A percentile compares a stretch with the other conserved stretches of the same genome.
Evolutionary conservation across 2,113 vertebrate genomes (phyloP).

Genomic region (Oncorhynchus mykiss): DNA sequence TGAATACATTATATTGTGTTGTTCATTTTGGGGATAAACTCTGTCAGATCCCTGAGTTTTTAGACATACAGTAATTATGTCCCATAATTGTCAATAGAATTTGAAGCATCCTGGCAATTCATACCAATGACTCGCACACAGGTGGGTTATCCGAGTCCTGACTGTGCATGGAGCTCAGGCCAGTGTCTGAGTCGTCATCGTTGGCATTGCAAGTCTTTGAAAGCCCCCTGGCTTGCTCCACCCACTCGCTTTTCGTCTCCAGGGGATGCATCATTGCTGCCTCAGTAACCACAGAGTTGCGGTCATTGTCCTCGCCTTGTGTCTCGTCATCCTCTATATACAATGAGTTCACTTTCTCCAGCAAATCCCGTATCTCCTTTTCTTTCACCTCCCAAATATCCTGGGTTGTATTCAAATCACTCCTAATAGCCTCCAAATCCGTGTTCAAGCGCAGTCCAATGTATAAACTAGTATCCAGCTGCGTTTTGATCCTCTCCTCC

Average conservation of each 20-base stretch:
- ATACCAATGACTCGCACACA: slow-evolving; percentile 89
- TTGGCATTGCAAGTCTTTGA: slow-evolving; percentile 77
- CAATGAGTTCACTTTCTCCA: slow-evolving; percentile 79
- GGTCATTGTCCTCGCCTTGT: slow-evolving; percentile 22
- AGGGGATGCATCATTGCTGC: slow-evolving; percentile 16
- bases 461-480: slow-evolving; percentile 89
- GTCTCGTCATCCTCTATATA: slow-evolving; percentile 58
- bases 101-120: slow-evolving; percentile 36
- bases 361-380: slow-evolving; percentile 80
- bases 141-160: slow-evolving; percentile 89
- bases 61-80: neutral
- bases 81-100: neutral
- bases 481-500: slow-evolving; percentile 83
- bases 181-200: slow-evolving; percentile 94
- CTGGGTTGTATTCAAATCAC: slow-evolving; percentile 80
- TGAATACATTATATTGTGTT: neutral
- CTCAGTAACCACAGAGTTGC: slow-evolving; percentile 22
- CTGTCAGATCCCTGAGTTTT: slow-evolving; percentile 11
- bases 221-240: slow-evolving; percentile 79
- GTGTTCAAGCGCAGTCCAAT: slow-evolving; percentile 88
- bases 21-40: neutral
- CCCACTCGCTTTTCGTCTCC: slow-evolving; percentile 70
- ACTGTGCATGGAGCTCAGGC: slow-evolving; percentile 94
- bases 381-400: slow-evolving; percentile 79
- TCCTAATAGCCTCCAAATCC: slow-evolving; percentile 83